Evolutionary conservation across 2,113 vertebrate genomes (phyloP).

Genomic region (Montifringilla adamsi): DNA sequence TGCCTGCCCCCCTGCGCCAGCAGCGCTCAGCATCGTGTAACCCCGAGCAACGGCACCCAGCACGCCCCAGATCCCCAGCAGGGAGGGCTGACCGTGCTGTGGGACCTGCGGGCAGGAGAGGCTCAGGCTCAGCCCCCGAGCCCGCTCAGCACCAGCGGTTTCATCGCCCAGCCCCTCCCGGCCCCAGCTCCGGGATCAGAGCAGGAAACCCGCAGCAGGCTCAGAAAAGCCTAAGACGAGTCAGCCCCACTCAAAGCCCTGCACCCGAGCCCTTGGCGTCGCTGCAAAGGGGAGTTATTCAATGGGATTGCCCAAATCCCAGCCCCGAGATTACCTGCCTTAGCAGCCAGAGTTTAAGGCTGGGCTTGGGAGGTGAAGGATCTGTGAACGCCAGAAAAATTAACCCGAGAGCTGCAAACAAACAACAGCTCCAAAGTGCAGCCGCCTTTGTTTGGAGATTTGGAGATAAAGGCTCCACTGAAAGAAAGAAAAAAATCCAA

Average conservation of each 20-base stretch:
- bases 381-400: neutral
- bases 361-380: neutral
- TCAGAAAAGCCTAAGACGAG: neutral
- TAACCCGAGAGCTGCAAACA: neutral
- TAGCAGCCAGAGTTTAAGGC: neutral
- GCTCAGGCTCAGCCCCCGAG: neutral
- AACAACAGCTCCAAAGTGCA: neutral
- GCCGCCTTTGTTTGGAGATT: neutral
- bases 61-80: fast-evolving
- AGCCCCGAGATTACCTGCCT: neutral
- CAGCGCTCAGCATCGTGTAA: neutral
- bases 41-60: fast-evolving
- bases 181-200: neutral
- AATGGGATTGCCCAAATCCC: neutral
- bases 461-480: neutral
- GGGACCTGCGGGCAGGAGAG: neutral
- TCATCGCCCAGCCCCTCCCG: neutral
- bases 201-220: neutral
- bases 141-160: neutral
- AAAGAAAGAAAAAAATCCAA: neutral
- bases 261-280: neutral
- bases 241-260: neutral
- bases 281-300: neutral
- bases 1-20: neutral
- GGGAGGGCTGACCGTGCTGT: neutral